Evolutionary conservation across 2,797 vertebrate species (phyloP), one percentile per base, ranked within the genome.

Genomic region (Epinephelus coioides): DNA sequence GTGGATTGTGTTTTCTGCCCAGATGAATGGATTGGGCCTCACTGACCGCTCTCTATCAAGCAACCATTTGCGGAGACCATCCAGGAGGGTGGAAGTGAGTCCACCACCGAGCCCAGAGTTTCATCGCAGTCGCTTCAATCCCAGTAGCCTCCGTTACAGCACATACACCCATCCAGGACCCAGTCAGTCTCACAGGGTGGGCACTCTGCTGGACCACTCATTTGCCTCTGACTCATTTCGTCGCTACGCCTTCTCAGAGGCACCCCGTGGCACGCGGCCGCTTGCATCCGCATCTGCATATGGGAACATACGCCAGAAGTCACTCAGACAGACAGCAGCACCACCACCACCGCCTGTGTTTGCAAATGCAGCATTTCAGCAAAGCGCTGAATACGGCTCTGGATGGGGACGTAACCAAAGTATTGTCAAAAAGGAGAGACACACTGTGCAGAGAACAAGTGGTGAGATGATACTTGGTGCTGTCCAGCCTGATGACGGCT

Each of bases 61-160:
- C n/a, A 63, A 27, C 18, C 50, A 65, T 23, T 2, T 64, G 5
- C 63, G 1, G 25, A 85, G 69, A 60, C 90, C 91, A 0, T 68
- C 79, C 50, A 80, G 62, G 62, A 91, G 91, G 54, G 62, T 92
- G 72, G 92, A 93, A 3, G 78, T 91, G n/a, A 88, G 93, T 44
- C 89, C 91, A 0, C 40, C 83, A 2, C 17, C 30, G 9, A 91
- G 57, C 62, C 79, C 85, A 0, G 61, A 61, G n/a, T 49, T 78
- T 0, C 47, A 70, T 10, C 69, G 7, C 23, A 9, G 21, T 15
- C 83, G 15, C 47, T 49, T 84, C n/a, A 34, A 18, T 13, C 83
- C 72, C 2, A 68, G 71, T 5, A 56, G 50, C 3, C 34, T 44
- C 50, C 50, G 15, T 3, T 69, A 74, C 1, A 79, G 79, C 19